Percentiles rank a stretch among this genome's conserved stretches.
These are phyloP conservation scores for Mythimna loreyi DNA, from an alignment of 2,888 invertebrate genomes.

Conservation along the genomic window DNA sequence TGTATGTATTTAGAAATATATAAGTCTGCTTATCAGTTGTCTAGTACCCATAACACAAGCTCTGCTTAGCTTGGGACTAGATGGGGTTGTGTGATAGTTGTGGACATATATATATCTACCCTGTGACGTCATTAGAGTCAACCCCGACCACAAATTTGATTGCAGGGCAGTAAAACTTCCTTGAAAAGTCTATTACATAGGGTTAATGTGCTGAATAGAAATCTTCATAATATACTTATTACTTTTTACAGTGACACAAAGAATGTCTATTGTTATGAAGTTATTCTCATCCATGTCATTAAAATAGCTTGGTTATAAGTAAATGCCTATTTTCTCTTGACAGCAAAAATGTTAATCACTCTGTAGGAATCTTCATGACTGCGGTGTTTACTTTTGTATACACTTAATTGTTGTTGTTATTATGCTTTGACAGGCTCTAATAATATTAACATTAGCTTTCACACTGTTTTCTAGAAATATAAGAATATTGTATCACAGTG, in stretches of 20 bases:
- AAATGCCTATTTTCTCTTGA: slow-evolving; percentile 52
- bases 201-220: slow-evolving; percentile 15
- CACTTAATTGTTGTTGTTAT: slow-evolving; percentile 1
- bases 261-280: slow-evolving; percentile 39
- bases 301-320: slow-evolving; percentile 42
- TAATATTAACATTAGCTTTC: slow-evolving; percentile 23
- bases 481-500: too few relatives aligned
- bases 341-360: slow-evolving; percentile 42
- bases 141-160: too few relatives aligned
- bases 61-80: too few relatives aligned
- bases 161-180: too few relatives aligned
- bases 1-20: too few relatives aligned
- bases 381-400: slow-evolving; percentile 22
- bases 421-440: slow-evolving; percentile 20
- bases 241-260: slow-evolving; percentile 9
- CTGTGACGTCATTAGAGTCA: too few relatives aligned
- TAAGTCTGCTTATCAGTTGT: too few relatives aligned
- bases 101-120: too few relatives aligned
- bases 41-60: too few relatives aligned
- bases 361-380: slow-evolving; percentile 27
- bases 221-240: slow-evolving; percentile 1
- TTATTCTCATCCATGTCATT: slow-evolving; percentile 46
- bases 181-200: neutral
- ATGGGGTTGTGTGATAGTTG: too few relatives aligned
- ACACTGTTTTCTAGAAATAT: neutral